Base-by-base conservation (phyloP, 2,797 vertebrate species). In the Champsocephalus esox region DNA sequence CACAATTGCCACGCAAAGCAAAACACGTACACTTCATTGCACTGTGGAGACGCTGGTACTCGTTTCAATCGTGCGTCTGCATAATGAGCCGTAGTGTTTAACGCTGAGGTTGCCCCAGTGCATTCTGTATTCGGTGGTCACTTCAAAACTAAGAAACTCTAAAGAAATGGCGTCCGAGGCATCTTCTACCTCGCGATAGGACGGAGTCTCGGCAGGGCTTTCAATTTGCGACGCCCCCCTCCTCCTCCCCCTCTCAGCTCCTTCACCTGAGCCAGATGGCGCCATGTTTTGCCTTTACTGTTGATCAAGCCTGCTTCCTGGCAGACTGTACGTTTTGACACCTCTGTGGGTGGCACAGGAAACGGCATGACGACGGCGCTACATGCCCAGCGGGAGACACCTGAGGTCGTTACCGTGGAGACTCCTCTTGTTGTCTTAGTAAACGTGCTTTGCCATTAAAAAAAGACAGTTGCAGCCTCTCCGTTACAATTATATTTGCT, bases 1-100 rank as follows among this genome's bases (percentile, higher is more conserved):
- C 92, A 92, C 93, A 92, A 93, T 94, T 93, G 93, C 94, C 91
- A 93, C 80, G 85, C 93, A 93, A 94, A 94, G 94, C 93, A 95
- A 95, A 94, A 94, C 88, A 88, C 89, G 66, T 87, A 90, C 87
- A 92, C 92, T 90, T 91, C 79, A 90, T 77, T 84, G 89, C 84
- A n/a, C 86, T 11, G 80, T 71, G 85, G 66, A 62, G 86, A 73
- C 66, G 80, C 92, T 83, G 92, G 89, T 89, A 74, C 78, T 48
- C 73, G 77, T 80, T 86, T 83, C 73, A 87, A 69, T 74, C 9
- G 60, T 80, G 81, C 52, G 16, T 77, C 67, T 87, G 90, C 88
- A 89, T 91, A 93, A 93, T 92, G 80, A 89, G 80, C 73, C 43
- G 19, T 66, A 21, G n/a, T 45, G 24, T 88, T 84, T 84, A 90